Conservation (phyloP, 2,888 invertebrate genomes). For the Andrena camellia region DNA sequence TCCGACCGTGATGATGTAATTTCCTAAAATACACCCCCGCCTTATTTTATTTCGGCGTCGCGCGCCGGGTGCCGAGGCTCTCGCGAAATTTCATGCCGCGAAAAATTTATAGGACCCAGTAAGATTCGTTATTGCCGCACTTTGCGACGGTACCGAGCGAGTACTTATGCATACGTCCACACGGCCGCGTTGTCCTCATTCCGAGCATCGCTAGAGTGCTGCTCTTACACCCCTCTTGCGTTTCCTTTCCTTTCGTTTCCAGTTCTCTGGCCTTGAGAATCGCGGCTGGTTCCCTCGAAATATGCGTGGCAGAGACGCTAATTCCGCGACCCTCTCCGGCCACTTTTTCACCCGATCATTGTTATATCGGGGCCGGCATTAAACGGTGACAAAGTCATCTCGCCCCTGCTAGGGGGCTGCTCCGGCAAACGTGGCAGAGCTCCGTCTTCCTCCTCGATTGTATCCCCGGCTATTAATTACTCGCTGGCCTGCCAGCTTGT, state of each 20-base stretch:
- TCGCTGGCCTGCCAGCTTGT: constrained; percentile 33
- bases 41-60: neutral
- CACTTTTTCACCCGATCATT: too few relatives aligned
- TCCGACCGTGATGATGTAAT: neutral
- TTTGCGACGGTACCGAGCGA: neutral
- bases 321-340: too few relatives aligned
- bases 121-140: neutral
- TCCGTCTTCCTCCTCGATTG: neutral
- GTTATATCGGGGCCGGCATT: too few relatives aligned
- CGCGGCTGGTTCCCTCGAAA: constrained; percentile 2
- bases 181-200: constrained; percentile 17
- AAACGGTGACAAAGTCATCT: too few relatives aligned
- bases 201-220: neutral
- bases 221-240: neutral
- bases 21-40: neutral
- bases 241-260: too few relatives aligned
- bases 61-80: neutral
- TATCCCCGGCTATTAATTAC: constrained; percentile 58
- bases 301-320: neutral
- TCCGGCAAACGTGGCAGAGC: neutral
- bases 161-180: constrained; percentile 3
- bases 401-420: too few relatives aligned
- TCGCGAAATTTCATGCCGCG: neutral
- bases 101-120: constrained; percentile 20
- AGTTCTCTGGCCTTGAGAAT: constrained; percentile 13